Percentiles rank a stretch among this genome's conserved stretches.
These are phyloP conservation scores for Pavo muticus DNA, from an alignment of 2,113 vertebrate genomes.

Conservation along the genomic window DNA sequence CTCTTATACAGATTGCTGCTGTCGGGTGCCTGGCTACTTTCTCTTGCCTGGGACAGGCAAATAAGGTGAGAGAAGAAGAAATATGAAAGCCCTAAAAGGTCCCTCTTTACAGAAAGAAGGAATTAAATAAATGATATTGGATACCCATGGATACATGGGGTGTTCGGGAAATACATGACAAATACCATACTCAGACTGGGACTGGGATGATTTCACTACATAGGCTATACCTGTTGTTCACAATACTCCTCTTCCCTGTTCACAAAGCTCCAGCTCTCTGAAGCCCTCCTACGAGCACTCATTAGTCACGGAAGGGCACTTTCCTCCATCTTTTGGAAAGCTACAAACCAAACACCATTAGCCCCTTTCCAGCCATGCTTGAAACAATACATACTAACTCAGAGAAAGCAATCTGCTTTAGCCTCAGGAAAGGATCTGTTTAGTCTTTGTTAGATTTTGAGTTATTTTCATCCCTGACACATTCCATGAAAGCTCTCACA, in stretches of 20 bases:
- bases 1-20: fast-evolving
- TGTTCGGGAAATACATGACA: background rate
- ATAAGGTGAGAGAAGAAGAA: background rate
- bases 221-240: background rate
- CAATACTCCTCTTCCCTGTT: background rate
- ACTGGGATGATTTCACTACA: background rate
- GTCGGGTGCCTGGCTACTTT: background rate
- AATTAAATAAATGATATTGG: background rate
- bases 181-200: background rate
- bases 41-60: background rate
- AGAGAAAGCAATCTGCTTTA: constrained; percentile 33
- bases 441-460: constrained; percentile 25
- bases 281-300: background rate
- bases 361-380: constrained; percentile 11
- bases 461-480: constrained; percentile 15
- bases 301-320: constrained; percentile 22
- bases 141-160: too few species aligned
- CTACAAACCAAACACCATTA: constrained; percentile 40
- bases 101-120: background rate
- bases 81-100: background rate
- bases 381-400: background rate
- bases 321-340: constrained; percentile 38
- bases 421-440: constrained; percentile 42
- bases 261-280: background rate
- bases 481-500: constrained; percentile 10